Evolutionary conservation across 2,113 vertebrate genomes (phyloP).

Genomic region (Empidonax traillii): DNA sequence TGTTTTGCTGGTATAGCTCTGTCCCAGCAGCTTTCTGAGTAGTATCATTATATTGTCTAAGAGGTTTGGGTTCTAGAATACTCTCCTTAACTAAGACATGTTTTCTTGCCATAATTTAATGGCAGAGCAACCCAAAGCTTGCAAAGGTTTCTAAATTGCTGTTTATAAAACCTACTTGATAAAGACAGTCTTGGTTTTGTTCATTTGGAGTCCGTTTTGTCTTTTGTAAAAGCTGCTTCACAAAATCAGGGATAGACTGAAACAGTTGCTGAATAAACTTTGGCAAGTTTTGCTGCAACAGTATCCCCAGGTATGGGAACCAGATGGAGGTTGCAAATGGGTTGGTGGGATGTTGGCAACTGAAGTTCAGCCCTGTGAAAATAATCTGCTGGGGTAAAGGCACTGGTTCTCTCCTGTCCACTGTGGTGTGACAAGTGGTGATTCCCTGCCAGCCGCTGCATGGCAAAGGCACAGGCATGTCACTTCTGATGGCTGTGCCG

Average conservation of each 20-base stretch:
- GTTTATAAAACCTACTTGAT: not conserved
- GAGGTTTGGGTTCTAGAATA: not conserved
- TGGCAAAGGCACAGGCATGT: fast-evolving
- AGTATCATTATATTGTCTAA: not conserved
- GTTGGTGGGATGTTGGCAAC: not conserved
- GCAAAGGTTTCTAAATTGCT: not conserved
- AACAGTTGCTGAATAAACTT: not conserved
- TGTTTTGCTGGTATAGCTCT: not conserved
- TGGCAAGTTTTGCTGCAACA: not conserved
- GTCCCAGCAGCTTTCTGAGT: not conserved
- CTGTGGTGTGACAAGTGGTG: not conserved
- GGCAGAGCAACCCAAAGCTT: not conserved
- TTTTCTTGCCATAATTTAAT: not conserved
- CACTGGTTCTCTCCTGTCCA: not conserved
- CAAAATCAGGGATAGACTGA: not conserved
- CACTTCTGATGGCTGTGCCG: fast-evolving
- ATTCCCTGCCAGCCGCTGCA: not conserved
- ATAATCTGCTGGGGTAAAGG: not conserved
- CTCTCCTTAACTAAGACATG: not conserved
- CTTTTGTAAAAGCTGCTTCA: not conserved
- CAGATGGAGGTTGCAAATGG: not conserved
- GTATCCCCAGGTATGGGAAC: not conserved
- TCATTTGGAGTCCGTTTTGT: not conserved
- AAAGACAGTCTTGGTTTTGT: not conserved
- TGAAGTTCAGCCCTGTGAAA: not conserved